Conservation (phyloP, 1,140 invertebrate species). For the Trinorchestia longiramus region DNA sequence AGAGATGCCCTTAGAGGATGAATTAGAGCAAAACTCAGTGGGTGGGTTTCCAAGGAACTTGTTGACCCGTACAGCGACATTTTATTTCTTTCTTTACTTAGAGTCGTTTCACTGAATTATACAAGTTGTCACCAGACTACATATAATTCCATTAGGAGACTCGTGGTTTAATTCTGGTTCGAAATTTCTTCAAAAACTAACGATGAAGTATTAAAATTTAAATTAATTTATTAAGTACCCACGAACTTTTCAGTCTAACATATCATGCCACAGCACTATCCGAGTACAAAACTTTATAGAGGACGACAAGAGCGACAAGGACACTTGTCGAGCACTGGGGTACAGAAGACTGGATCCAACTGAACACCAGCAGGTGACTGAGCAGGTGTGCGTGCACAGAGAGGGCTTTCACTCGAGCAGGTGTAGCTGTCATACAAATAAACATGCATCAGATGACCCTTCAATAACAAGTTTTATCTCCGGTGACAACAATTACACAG, state of each 20-base stretch:
- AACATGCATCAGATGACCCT: background rate
- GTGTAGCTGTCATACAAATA: background rate
- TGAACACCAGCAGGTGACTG: background rate
- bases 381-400: background rate
- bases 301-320: background rate
- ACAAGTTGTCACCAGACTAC: background rate
- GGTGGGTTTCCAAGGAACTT: background rate
- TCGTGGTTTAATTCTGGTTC: background rate
- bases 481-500: background rate
- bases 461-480: background rate
- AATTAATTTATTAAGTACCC: background rate
- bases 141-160: background rate
- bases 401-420: background rate
- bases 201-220: background rate
- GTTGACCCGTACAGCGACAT: slow-evolving; percentile 15
- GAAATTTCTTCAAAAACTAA: background rate
- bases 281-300: background rate
- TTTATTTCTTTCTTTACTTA: background rate
- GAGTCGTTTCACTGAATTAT: background rate
- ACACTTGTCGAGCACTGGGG: background rate
- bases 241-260: background rate
- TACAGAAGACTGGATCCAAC: background rate
- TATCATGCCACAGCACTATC: background rate
- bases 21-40: slow-evolving; percentile 10
- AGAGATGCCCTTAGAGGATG: slow-evolving; percentile 17